A percentile compares a stretch with the other conserved stretches of the same genome.
Conservation (phyloP, 2,797 vertebrate genomes). For the Mionectes olivaceus region DNA sequence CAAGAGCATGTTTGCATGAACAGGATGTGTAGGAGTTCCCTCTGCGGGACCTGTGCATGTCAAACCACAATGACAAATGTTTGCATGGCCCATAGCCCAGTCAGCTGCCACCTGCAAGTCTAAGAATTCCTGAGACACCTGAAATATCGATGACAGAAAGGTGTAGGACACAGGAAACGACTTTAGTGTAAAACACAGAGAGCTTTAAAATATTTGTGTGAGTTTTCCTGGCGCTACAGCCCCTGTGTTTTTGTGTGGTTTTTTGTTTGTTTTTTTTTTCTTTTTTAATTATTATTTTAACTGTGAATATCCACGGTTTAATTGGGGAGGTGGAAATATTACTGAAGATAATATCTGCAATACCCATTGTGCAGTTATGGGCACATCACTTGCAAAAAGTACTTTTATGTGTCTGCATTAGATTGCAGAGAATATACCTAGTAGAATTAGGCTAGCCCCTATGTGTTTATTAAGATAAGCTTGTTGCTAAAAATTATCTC, state of each 20-base stretch:
- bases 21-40: background rate
- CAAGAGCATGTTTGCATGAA: background rate
- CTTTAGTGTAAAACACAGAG: background rate
- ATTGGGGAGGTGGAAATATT: background rate
- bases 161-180: background rate
- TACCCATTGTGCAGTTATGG: background rate
- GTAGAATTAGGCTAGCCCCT: background rate
- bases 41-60: background rate
- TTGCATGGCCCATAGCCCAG: fast-evolving
- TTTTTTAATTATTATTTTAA: background rate
- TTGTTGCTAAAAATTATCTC: conserved; percentile 32
- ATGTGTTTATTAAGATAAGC: conserved; percentile 35
- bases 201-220: background rate
- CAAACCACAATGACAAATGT: background rate
- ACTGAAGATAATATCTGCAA: background rate
- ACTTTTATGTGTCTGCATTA: background rate
- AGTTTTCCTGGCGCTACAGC: background rate
- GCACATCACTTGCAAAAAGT: background rate
- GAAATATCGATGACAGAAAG: background rate
- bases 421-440: background rate
- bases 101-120: background rate
- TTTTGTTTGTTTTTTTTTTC: no score
- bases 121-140: background rate
- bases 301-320: background rate
- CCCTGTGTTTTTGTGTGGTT: fast-evolving